phyloP scores from a whole-genome alignment of 2,113 vertebrate genomes.

The Takifugu bimaculatus region DNA sequence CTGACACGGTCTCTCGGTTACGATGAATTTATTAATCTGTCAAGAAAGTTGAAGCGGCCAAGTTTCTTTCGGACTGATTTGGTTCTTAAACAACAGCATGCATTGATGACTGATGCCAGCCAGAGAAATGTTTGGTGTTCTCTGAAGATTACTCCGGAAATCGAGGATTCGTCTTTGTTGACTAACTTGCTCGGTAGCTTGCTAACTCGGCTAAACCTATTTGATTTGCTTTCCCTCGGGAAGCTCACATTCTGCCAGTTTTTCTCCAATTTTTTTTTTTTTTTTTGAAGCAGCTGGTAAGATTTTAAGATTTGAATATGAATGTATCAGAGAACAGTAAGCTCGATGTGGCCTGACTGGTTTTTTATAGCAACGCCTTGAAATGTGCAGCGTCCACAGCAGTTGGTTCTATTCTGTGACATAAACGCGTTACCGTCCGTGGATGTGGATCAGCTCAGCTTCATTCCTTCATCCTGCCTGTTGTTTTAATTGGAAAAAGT shows the following conservation, averaged over 20 bases:
- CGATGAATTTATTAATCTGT: constrained; percentile 19
- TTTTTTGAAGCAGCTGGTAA: constrained; percentile 20
- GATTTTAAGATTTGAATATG: neutral
- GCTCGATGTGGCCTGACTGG: too few species aligned
- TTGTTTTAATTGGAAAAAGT: too few species aligned
- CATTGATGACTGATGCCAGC: constrained; percentile 2
- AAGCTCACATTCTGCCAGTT: neutral
- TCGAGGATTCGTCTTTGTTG: constrained; percentile 2
- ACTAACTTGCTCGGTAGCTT: neutral
- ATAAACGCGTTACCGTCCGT: too few species aligned
- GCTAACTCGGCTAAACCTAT: constrained; percentile 18
- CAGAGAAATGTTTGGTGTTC: constrained; percentile 2
- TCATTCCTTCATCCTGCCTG: too few species aligned
- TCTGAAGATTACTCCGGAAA: constrained; percentile 4
- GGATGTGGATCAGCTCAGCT: too few species aligned
- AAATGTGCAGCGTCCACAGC: too few species aligned
- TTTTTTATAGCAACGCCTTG: too few species aligned
- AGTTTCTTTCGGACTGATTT: neutral
- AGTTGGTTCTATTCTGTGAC: too few species aligned
- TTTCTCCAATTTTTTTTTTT: neutral
- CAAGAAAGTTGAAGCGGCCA: constrained; percentile 22
- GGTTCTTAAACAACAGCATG: constrained; percentile 20
- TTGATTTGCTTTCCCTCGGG: neutral
- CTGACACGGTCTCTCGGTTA: neutral
- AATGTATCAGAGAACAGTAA: too few species aligned